Percentiles rank a stretch among this genome's conserved stretches.
phyloP scores from a whole-genome alignment of 2,888 invertebrate species.

The Chymomyza amoena region DNA sequence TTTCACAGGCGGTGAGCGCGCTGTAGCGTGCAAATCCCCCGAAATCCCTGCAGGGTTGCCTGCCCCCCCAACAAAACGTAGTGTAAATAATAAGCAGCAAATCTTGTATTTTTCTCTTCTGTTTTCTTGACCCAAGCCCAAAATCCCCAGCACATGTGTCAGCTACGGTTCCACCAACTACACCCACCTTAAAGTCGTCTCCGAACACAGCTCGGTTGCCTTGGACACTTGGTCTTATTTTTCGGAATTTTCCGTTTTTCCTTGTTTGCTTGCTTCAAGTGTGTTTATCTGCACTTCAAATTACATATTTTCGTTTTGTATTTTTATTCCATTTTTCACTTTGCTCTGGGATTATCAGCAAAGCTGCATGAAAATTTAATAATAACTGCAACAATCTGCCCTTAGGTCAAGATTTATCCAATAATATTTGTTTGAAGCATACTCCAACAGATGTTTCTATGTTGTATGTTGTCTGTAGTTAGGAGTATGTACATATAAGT shows the following conservation, averaged over 20 bases:
- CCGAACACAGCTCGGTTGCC: slow-evolving; percentile 7
- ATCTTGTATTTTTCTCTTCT: slow-evolving; percentile 11
- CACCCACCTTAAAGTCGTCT: neutral
- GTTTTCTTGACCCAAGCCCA: slow-evolving; percentile 26
- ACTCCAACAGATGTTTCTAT: neutral
- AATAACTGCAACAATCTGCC: slow-evolving; percentile 30
- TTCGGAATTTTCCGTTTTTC: slow-evolving; percentile 31
- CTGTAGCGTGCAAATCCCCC: neutral
- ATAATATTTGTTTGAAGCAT: neutral
- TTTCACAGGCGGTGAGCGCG: slow-evolving; percentile 33
- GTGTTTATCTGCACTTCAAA: slow-evolving; percentile 16
- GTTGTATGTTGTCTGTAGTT: neutral
- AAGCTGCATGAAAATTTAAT: slow-evolving; percentile 73
- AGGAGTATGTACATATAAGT: no score
- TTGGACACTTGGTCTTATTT: slow-evolving; percentile 39
- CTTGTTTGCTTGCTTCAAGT: slow-evolving; percentile 1
- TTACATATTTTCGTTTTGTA: slow-evolving; percentile 39
- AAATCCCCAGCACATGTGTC: slow-evolving; percentile 32
- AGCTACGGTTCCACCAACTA: slow-evolving; percentile 1
- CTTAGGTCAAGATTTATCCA: neutral
- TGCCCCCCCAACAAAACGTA: slow-evolving; percentile 33
- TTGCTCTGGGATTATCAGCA: slow-evolving; percentile 52
- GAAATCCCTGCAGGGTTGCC: neutral
- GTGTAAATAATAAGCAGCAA: slow-evolving; percentile 47
- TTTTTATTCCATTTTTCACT: slow-evolving; percentile 11